A percentile compares a stretch with the other conserved stretches of the same genome.
phyloP scores from a whole-genome alignment of 2,888 invertebrate species.

The Leptinotarsa haldemani region DNA sequence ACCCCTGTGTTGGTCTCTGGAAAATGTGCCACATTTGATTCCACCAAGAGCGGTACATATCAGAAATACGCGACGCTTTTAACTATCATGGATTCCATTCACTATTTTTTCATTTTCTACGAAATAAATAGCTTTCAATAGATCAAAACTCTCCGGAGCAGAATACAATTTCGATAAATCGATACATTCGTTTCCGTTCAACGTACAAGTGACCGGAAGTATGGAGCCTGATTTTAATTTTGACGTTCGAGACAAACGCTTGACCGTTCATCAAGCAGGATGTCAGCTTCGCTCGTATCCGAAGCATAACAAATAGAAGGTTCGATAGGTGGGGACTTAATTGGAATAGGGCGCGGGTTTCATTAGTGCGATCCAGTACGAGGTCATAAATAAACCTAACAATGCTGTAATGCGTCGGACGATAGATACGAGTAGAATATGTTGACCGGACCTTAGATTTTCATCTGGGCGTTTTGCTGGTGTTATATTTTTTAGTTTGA shows the following conservation, averaged over 20 bases:
- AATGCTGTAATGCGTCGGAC: neutral
- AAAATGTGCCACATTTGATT: too few species aligned
- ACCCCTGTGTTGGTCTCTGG: too few species aligned
- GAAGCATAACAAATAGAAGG: constrained; percentile 40
- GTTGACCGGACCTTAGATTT: neutral
- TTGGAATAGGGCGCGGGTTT: constrained; percentile 35
- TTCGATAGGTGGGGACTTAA: constrained; percentile 41
- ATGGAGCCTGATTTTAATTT: constrained; percentile 40
- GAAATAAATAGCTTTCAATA: neutral
- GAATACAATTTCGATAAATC: neutral
- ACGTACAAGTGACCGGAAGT: constrained; percentile 27
- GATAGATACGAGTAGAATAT: neutral
- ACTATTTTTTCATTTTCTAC: too few species aligned
- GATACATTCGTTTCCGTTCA: neutral
- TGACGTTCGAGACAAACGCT: constrained; percentile 39
- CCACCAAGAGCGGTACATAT: too few species aligned
- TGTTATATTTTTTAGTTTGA: too few species aligned
- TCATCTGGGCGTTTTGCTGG: too few species aligned
- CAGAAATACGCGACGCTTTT: too few species aligned
- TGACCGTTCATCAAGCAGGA: constrained; percentile 38
- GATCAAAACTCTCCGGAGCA: neutral
- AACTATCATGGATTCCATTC: too few species aligned
- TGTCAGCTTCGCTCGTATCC: constrained; percentile 25
- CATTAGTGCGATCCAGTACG: constrained; percentile 7
- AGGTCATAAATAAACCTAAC: neutral